Percentiles rank a stretch among this genome's conserved stretches.
These are phyloP conservation scores for Eupsittula cactorum DNA, from an alignment of 2,113 vertebrate species.

Conservation along the genomic window DNA sequence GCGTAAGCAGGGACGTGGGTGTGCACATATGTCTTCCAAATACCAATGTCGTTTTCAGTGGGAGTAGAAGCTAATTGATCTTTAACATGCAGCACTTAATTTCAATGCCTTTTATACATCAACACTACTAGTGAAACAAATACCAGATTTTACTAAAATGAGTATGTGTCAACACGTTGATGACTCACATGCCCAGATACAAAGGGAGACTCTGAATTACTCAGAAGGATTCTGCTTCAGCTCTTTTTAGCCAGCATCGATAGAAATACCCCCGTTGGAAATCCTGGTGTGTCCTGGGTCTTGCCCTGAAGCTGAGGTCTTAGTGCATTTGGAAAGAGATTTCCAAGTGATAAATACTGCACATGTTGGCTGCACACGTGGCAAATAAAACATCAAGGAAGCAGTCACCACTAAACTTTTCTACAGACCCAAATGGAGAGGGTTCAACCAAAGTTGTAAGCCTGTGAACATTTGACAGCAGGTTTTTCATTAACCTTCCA, in stretches of 20 bases:
- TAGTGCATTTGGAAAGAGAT: neutral
- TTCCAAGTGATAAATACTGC: neutral
- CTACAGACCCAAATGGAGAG: neutral
- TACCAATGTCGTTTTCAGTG: neutral
- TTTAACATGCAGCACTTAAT: neutral
- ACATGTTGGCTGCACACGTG: fast-evolving
- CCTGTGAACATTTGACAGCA: neutral
- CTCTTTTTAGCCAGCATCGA: neutral
- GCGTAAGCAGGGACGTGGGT: fast-evolving
- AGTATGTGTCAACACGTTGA: neutral
- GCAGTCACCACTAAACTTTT: neutral
- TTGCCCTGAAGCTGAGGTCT: neutral
- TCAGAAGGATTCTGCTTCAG: neutral
- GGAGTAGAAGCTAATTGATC: neutral
- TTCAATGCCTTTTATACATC: neutral
- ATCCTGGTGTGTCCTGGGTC: neutral
- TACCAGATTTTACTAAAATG: conserved; percentile 22
- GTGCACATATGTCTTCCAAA: neutral
- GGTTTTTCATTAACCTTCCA: neutral
- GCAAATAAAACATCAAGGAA: neutral
- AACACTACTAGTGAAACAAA: neutral
- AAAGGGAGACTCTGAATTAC: neutral
- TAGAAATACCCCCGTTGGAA: neutral
- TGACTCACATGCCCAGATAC: neutral
- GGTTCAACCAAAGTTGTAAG: neutral